Evolutionary conservation across 2,113 vertebrate species (phyloP).

Genomic region (Buteo buteo): DNA sequence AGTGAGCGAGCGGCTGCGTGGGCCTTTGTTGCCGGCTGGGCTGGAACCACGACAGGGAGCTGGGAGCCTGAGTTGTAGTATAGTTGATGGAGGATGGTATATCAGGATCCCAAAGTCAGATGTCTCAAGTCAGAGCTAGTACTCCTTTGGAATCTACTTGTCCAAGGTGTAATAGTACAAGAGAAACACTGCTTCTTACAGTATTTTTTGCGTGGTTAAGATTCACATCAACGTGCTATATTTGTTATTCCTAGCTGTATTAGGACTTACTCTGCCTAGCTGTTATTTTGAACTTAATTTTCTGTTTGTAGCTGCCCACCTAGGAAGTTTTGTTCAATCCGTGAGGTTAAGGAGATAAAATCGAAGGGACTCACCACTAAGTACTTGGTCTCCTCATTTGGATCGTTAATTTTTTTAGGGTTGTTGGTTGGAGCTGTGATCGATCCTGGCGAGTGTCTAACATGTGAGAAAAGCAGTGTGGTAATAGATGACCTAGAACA

Average conservation of each 20-base stretch:
- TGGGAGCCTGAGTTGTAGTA: not conserved
- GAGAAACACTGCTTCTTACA: not conserved
- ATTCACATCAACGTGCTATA: not conserved
- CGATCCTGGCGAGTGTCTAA: not conserved
- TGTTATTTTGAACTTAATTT: not conserved
- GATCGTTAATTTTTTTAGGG: not conserved
- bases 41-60: not conserved
- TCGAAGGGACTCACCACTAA: accelerated
- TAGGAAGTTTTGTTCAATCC: not conserved
- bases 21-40: too few relatives aligned
- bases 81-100: not conserved
- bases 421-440: not conserved
- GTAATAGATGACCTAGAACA: not conserved
- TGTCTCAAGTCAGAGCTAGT: not conserved
- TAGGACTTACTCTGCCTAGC: not conserved
- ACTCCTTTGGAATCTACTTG: not conserved
- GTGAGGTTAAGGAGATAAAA: not conserved
- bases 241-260: not conserved
- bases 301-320: not conserved
- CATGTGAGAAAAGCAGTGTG: not conserved
- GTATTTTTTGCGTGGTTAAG: not conserved
- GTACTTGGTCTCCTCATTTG: not conserved
- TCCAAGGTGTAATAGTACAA: not conserved
- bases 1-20: too few relatives aligned
- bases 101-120: not conserved